These are phyloP conservation scores for Cephalopterus ornatus DNA, from an alignment of 2,113 vertebrate genomes.

Conservation along the genomic window DNA sequence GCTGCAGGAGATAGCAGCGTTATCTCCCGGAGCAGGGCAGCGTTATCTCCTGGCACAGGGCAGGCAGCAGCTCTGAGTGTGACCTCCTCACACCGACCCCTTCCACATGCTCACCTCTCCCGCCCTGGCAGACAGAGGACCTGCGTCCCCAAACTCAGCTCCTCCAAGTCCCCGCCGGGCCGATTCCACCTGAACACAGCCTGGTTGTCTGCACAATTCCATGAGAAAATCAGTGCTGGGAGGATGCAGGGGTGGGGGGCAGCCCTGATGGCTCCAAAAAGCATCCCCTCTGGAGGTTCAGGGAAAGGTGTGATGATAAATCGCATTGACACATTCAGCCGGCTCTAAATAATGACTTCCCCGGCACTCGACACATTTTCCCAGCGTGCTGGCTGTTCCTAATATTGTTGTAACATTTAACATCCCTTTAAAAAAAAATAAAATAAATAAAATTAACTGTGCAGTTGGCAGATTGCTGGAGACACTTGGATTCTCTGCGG, in stretches of 20 bases:
- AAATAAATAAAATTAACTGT: not conserved
- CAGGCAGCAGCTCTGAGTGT: not conserved
- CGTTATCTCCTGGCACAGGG: not conserved
- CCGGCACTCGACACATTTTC: not conserved
- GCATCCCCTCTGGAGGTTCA: not conserved
- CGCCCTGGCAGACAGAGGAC: not conserved
- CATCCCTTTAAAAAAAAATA: not conserved
- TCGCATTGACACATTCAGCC: not conserved
- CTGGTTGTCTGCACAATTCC: rapidly evolving
- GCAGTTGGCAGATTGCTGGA: constrained; percentile 14
- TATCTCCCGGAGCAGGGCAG: not conserved
- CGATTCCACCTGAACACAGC: rapidly evolving
- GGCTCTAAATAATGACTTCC: not conserved
- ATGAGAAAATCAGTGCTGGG: not conserved
- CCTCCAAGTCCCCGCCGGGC: not conserved
- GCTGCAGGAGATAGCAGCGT: not conserved
- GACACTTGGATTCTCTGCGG: not conserved
- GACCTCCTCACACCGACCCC: not conserved
- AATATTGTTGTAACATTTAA: not conserved
- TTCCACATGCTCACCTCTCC: not conserved
- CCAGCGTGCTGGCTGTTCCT: not conserved
- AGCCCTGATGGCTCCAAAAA: not conserved
- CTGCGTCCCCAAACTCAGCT: rapidly evolving
- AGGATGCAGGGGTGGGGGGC: not conserved
- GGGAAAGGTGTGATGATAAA: constrained; percentile 11